Evolutionary conservation across 2,888 invertebrate genomes (phyloP).

Genomic region (Nephrotoma guestfalica): DNA sequence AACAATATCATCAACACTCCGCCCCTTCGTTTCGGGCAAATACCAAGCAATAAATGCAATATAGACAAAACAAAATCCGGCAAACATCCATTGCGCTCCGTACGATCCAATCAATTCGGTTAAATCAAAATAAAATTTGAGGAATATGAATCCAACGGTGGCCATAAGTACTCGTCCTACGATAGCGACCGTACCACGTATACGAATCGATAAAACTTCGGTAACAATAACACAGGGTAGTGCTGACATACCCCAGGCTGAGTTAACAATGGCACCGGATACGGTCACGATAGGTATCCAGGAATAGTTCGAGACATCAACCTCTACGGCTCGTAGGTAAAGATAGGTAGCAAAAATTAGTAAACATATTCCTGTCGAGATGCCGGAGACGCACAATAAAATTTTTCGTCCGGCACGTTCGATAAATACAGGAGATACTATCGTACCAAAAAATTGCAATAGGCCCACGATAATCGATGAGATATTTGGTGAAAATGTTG

Average conservation of each 20-base stretch:
- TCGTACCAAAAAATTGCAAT: slow-evolving; percentile 26
- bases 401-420: slow-evolving; percentile 3
- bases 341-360: slow-evolving; percentile 21
- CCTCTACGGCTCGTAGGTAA: slow-evolving; percentile 9
- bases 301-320: slow-evolving; percentile 16
- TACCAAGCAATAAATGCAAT: slow-evolving; percentile 22
- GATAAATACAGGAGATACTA: slow-evolving; percentile 19
- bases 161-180: neutral
- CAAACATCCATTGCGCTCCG: slow-evolving; percentile 24
- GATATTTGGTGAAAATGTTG: slow-evolving; percentile 22
- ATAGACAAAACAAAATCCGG: slow-evolving; percentile 19
- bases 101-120: slow-evolving; percentile 21
- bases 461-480: slow-evolving; percentile 26
- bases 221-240: slow-evolving; percentile 24
- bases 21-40: slow-evolving; percentile 29
- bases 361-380: slow-evolving; percentile 20
- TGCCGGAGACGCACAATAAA: slow-evolving; percentile 10
- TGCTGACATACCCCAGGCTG: slow-evolving; percentile 23
- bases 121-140: slow-evolving; percentile 18
- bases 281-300: slow-evolving; percentile 24
- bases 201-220: slow-evolving; percentile 22
- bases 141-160: neutral
- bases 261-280: slow-evolving; percentile 22
- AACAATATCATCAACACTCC: slow-evolving; percentile 23
- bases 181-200: neutral